A percentile compares a stretch with the other conserved stretches of the same genome.
Conservation (phyloP, 2,888 invertebrate genomes). For the Empis livida region DNA sequence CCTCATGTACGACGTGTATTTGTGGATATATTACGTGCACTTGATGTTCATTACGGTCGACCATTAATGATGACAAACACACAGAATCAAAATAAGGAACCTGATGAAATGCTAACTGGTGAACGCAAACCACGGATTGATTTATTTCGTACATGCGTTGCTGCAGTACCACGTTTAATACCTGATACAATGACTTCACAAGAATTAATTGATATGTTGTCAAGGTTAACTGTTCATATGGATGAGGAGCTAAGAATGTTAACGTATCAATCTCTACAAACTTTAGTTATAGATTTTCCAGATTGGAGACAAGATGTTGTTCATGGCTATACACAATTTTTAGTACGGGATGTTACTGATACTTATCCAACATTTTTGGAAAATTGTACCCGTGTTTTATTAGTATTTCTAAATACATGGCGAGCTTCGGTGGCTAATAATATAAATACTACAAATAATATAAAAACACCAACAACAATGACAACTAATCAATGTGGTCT, state of each 20-base stretch:
- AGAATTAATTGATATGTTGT: slow-evolving; percentile 88
- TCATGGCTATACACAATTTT: slow-evolving; percentile 86
- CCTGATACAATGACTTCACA: slow-evolving; percentile 94
- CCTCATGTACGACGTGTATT: slow-evolving; percentile 91
- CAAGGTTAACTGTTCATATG: slow-evolving; percentile 92
- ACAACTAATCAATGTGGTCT: slow-evolving; percentile 1
- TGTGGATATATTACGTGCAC: slow-evolving; percentile 84
- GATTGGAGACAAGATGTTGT: slow-evolving; percentile 97
- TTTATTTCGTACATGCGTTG: slow-evolving; percentile 94
- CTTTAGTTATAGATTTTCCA: slow-evolving; percentile 88
- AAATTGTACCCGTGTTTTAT: slow-evolving; percentile 81
- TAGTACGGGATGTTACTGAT: slow-evolving; percentile 70
- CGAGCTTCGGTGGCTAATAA: slow-evolving; percentile 54
- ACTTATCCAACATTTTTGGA: slow-evolving; percentile 57
- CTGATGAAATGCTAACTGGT: slow-evolving; percentile 82
- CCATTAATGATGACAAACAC: slow-evolving; percentile 93
- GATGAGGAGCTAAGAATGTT: slow-evolving; percentile 92
- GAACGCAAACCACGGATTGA: slow-evolving; percentile 97
- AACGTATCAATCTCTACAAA: slow-evolving; percentile 91
- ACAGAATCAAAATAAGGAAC: slow-evolving; percentile 90
- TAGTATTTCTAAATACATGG: slow-evolving; percentile 88
- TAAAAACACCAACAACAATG: slow-evolving; percentile 14
- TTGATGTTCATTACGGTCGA: slow-evolving; percentile 94
- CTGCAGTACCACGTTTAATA: slow-evolving; percentile 92
- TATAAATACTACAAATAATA: slow-evolving; percentile 15